Conservation (phyloP, 2,113 vertebrate species). For the Eonycteris spelaea region DNA sequence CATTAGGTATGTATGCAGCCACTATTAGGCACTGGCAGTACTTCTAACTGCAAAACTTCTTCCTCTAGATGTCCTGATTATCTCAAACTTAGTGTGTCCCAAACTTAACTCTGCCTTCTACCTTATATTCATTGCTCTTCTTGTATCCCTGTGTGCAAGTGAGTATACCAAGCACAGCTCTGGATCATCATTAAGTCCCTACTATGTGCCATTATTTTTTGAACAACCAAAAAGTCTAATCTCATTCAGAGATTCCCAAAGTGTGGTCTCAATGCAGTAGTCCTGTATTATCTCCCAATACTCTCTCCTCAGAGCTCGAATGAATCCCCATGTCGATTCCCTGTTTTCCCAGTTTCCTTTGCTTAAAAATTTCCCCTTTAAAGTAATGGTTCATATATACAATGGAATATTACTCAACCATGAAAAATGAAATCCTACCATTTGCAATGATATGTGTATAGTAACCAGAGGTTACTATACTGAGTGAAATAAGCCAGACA, state of each 20-base stretch:
- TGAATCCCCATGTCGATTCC: background rate
- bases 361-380: background rate
- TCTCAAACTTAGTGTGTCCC: background rate
- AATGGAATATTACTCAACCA: too few species aligned
- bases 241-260: background rate
- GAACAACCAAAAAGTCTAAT: background rate
- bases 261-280: background rate
- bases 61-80: background rate
- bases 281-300: background rate
- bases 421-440: too few species aligned
- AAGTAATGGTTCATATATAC: too few species aligned
- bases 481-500: too few species aligned
- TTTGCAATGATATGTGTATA: too few species aligned
- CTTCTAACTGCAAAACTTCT: background rate
- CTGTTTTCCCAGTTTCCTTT: background rate
- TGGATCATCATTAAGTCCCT: background rate
- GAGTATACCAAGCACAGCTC: background rate
- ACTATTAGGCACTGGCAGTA: background rate
- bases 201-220: background rate
- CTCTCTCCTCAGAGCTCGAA: background rate
- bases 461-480: too few species aligned
- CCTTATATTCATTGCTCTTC: background rate
- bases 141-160: background rate
- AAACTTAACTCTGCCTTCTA: background rate
- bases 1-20: background rate